phyloP scores from a whole-genome alignment of 2,888 invertebrate genomes.

The Platerodrilus igneus region DNA sequence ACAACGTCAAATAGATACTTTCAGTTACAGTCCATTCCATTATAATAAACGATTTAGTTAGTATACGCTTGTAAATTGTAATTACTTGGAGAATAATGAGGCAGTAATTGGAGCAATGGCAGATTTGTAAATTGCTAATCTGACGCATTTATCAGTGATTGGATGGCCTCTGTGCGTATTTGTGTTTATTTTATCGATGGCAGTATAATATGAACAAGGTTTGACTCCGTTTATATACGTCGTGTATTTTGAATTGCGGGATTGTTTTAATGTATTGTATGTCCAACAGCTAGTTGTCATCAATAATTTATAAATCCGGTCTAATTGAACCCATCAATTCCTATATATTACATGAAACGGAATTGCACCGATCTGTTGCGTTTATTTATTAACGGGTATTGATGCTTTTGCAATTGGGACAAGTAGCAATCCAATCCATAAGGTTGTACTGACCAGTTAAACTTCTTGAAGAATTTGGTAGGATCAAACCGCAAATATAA shows the following conservation, averaged over 20 bases:
- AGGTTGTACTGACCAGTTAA: too few relatives aligned
- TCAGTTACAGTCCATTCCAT: too few relatives aligned
- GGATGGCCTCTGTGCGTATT: conserved; percentile 17
- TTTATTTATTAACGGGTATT: too few relatives aligned
- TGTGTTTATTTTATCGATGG: conserved; percentile 12
- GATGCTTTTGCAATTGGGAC: too few relatives aligned
- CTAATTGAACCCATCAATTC: conserved; percentile 33
- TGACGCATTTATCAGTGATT: conserved; percentile 45
- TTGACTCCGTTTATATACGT: conserved; percentile 17
- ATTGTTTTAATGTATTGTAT: conserved; percentile 20
- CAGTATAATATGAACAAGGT: conserved; percentile 6
- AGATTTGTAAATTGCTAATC: conserved; percentile 51
- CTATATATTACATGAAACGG: conserved; percentile 21
- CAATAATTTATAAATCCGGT: conserved; percentile 27
- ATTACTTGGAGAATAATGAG: conserved; percentile 50
- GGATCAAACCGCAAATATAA: too few relatives aligned
- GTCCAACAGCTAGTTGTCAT: conserved; percentile 15
- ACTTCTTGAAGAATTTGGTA: too few relatives aligned
- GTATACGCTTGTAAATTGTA: conserved; percentile 39
- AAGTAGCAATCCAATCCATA: too few relatives aligned
- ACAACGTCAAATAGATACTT: too few relatives aligned
- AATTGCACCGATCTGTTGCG: conserved; percentile 10
- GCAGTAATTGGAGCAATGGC: conserved; percentile 49
- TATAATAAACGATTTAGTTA: too few relatives aligned
- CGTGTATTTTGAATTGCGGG: conserved; percentile 16